Conservation (phyloP, 2,888 invertebrate species). For the Ectemnius lituratus region DNA sequence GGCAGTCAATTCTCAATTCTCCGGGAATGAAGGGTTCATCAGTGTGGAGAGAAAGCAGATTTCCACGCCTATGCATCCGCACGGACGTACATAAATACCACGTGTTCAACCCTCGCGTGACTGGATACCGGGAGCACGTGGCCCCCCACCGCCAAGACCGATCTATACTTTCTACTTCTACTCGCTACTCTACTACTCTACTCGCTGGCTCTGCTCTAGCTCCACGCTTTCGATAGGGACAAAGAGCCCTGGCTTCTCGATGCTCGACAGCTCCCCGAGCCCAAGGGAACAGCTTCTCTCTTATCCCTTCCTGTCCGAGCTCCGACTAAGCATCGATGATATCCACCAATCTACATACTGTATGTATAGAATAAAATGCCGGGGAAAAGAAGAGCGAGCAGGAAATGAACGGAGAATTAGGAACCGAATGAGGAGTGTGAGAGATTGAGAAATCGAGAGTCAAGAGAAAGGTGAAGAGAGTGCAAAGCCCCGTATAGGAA, state of each 20-base stretch:
- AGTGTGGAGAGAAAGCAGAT: constrained; percentile 15
- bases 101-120: constrained; percentile 62
- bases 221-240: not conserved
- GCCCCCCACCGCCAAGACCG: constrained; percentile 55
- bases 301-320: too few relatives aligned
- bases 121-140: constrained; percentile 62
- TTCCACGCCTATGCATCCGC: constrained; percentile 51
- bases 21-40: not conserved
- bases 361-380: constrained; percentile 17
- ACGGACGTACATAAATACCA: constrained; percentile 51
- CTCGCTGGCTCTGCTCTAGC: not conserved
- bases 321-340: constrained; percentile 20
- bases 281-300: too few relatives aligned
- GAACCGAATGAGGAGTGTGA: not conserved
- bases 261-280: not conserved
- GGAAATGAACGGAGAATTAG: constrained; percentile 26
- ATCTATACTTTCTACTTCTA: constrained; percentile 1
- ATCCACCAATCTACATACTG: constrained; percentile 8
- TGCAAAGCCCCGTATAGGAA: not conserved
- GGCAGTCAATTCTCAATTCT: too few relatives aligned
- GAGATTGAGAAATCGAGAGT: not conserved
- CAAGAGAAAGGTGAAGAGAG: constrained; percentile 14
- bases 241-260: not conserved
- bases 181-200: not conserved
- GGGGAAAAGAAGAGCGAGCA: constrained; percentile 30